Evolutionary conservation across 2,113 vertebrate genomes (phyloP).

Genomic region (Laticauda laticaudata): DNA sequence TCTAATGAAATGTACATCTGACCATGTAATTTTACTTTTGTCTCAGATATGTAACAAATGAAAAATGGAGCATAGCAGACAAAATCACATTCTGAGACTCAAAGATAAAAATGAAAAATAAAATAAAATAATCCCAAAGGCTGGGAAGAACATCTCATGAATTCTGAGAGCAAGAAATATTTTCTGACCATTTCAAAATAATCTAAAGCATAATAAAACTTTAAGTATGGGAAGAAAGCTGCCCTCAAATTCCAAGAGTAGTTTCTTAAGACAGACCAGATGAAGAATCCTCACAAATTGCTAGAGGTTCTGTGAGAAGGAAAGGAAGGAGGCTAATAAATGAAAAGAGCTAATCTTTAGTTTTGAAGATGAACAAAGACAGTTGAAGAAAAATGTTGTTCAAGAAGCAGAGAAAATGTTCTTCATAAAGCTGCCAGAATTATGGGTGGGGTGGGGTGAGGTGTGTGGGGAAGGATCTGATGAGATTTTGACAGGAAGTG

Average conservation of each 20-base stretch:
- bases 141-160: not conserved
- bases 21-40: conserved; percentile 15
- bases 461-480: not conserved
- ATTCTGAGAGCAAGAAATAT: not conserved
- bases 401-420: not conserved
- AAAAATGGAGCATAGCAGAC: not conserved
- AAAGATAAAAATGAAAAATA: not conserved
- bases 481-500: not conserved
- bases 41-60: conserved; percentile 6
- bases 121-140: not conserved
- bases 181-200: not conserved
- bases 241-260: not conserved
- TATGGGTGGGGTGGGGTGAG: not conserved
- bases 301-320: not conserved
- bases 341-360: not conserved
- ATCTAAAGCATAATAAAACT: not conserved
- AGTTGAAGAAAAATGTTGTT: not conserved
- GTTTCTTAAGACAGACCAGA: not conserved
- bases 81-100: not conserved
- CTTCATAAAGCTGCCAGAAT: not conserved
- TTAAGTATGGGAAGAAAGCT: not conserved
- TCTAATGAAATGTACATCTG: conserved; percentile 7
- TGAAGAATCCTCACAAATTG: not conserved
- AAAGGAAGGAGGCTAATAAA: not conserved
- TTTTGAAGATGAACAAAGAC: not conserved